Percentiles rank a stretch among this genome's conserved stretches.
Evolutionary conservation across 2,888 invertebrate species (phyloP).

Genomic region (Antheraea assamensis): DNA sequence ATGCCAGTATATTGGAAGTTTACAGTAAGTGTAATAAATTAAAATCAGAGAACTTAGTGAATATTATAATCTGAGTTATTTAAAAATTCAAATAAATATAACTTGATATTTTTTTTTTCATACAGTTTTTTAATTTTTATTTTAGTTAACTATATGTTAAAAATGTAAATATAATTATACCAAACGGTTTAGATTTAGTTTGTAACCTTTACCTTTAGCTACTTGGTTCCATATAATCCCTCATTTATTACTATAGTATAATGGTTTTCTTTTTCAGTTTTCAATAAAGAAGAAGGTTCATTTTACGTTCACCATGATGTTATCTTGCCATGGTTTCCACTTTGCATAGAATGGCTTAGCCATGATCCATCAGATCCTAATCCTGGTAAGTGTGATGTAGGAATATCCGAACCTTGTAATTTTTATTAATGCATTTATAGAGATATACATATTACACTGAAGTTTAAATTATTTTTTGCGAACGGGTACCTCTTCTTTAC

Average conservation of each 20-base stretch:
- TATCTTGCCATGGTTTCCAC: slow-evolving; percentile 92
- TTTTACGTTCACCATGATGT: slow-evolving; percentile 98
- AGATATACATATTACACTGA: too few species aligned
- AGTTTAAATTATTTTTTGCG: too few species aligned
- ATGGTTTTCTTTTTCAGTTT: slow-evolving; percentile 82
- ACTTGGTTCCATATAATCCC: background rate
- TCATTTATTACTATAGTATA: background rate
- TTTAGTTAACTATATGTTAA: background rate
- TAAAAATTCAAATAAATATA: background rate
- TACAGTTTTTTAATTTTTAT: background rate
- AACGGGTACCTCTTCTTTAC: too few species aligned
- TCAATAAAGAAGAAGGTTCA: slow-evolving; percentile 93
- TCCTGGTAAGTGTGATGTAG: slow-evolving; percentile 70
- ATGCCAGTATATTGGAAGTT: slow-evolving; percentile 93
- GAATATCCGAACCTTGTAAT: background rate
- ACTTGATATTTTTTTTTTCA: background rate
- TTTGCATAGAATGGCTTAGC: slow-evolving; percentile 96
- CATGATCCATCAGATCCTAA: slow-evolving; percentile 89
- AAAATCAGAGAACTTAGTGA: background rate
- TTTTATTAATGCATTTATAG: too few species aligned
- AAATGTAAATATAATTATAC: background rate
- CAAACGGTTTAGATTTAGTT: background rate
- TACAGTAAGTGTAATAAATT: slow-evolving; percentile 84
- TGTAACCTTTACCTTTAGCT: background rate
- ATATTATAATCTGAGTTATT: background rate